Evolutionary conservation across 1,140 invertebrate genomes (phyloP), one percentile per base, ranked within the genome.

Genomic region (Brachionus sp.): DNA sequence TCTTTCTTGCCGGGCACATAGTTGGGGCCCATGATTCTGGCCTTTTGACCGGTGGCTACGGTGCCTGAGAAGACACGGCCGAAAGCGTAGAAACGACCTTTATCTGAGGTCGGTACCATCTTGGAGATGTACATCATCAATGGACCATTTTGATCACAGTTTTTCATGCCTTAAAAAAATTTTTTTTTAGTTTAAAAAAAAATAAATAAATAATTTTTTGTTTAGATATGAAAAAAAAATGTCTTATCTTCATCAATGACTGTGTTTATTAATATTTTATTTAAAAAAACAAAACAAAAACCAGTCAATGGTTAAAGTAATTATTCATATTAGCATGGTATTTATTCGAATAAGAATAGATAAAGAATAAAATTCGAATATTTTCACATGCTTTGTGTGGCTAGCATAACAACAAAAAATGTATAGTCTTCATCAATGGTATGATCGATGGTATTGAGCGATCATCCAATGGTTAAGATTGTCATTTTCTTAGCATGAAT

Each of bases 61-160:
- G 93, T 94, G 86, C 98, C 98, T 86, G 97, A 95, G 91, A 99
- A 99, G 6, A 99, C 98, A 91, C 98, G 96, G 84, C 98, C 98
- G 89, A 99, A 99, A 82, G 97, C 98, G 90, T 98, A 99, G 92
- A 99, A 99, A 89, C 98, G 93, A 85, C 98, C 98, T 90, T 99
- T 99, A 89, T 99, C 98, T 50, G 95, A 94, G 5, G 98, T 99
- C 82, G 98, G 98, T 89, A 99, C 98, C 98, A 99, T 99, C 91
- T 99, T 99, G 25, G 96, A 98, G 84, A 99, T 92, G 92, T 99
- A 99, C 97, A 99, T 99, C 97, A 99, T 99, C 33, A 99, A 91
- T 23, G 96, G 97, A 85, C 93, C 98, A 86, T 97, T 93, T 6
- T 96, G 93, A 90, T 99, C 95, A 89, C 97, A 99, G 86, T 89